Evolutionary conservation across 2,797 vertebrate genomes (phyloP).

Genomic region (Characodon lateralis): DNA sequence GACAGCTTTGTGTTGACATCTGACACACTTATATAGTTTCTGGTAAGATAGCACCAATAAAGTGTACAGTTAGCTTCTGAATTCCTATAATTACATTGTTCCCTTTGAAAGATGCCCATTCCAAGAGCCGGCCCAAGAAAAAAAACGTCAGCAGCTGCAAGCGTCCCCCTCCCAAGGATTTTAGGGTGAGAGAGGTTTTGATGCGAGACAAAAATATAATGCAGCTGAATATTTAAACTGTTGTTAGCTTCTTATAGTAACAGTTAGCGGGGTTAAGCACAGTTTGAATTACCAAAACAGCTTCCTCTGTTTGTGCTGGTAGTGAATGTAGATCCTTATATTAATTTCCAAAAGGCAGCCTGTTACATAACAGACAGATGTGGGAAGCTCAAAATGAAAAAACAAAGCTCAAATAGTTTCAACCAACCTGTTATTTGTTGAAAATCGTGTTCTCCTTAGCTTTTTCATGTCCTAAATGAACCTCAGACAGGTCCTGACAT

Average conservation of each 20-base stretch:
- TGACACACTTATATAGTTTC: conserved; percentile 53
- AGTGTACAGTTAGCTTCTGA: conserved; percentile 72
- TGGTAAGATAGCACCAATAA: conserved; percentile 76
- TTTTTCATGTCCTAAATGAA: no score
- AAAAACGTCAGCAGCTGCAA: not conserved
- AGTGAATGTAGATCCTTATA: not conserved
- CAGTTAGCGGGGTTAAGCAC: not conserved
- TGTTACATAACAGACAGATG: not conserved
- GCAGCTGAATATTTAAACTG: not conserved
- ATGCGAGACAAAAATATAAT: not conserved
- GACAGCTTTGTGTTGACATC: conserved; percentile 40
- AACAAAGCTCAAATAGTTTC: not conserved
- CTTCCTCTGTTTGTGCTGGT: not conserved
- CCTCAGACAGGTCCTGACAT: no score
- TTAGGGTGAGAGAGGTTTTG: not conserved
- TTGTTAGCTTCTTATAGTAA: not conserved
- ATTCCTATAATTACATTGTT: conserved; percentile 60
- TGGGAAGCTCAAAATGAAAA: not conserved
- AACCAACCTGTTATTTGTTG: no score
- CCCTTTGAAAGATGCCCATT: conserved; percentile 47
- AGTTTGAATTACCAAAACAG: not conserved
- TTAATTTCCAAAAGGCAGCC: not conserved
- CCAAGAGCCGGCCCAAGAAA: conserved; percentile 16
- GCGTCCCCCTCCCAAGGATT: no score
- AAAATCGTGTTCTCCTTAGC: no score